These are phyloP conservation scores for Galaxea fascicularis DNA, from an alignment of 92 coral and sea anemone genomes.

Conservation along the genomic window DNA sequence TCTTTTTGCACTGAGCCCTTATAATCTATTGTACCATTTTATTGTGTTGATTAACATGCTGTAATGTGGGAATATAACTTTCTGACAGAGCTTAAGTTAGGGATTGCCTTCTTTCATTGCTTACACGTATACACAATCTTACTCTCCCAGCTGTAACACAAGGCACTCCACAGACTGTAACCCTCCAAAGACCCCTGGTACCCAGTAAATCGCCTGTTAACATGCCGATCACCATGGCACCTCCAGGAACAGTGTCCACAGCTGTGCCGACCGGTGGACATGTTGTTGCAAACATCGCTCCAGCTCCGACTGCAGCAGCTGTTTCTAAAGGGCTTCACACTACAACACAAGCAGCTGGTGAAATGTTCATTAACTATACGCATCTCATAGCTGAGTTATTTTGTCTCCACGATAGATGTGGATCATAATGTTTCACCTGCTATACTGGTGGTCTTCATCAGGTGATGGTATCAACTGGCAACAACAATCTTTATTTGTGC, in stretches of 20 bases:
- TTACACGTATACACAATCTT: neutral
- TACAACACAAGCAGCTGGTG: slow-evolving; percentile 49
- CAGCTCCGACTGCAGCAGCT: slow-evolving; percentile 62
- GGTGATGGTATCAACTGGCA: too few relatives aligned
- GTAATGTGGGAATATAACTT: too few relatives aligned
- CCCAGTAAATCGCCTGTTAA: slow-evolving; percentile 79
- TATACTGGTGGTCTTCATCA: too few relatives aligned
- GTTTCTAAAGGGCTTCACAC: slow-evolving; percentile 67
- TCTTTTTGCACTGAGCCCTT: too few relatives aligned
- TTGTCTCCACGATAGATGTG: too few relatives aligned
- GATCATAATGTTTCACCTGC: too few relatives aligned
- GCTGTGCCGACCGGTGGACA: slow-evolving; percentile 58
- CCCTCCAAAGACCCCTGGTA: slow-evolving; percentile 76
- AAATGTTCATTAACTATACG: neutral
- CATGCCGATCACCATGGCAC: slow-evolving; percentile 59
- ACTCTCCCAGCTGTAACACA: neutral
- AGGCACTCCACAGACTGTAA: slow-evolving; percentile 46
- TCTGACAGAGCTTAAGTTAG: too few relatives aligned
- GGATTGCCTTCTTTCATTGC: too few relatives aligned
- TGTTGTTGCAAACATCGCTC: slow-evolving; percentile 69
- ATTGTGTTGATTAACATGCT: too few relatives aligned
- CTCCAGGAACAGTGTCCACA: slow-evolving; percentile 58
- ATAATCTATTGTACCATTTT: too few relatives aligned
- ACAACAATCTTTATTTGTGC: too few relatives aligned
- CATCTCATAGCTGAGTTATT: too few relatives aligned